Evolutionary conservation across 2,113 vertebrate genomes (phyloP), one percentile per base, ranked within the genome.

Genomic region (Actenoides hombroni): DNA sequence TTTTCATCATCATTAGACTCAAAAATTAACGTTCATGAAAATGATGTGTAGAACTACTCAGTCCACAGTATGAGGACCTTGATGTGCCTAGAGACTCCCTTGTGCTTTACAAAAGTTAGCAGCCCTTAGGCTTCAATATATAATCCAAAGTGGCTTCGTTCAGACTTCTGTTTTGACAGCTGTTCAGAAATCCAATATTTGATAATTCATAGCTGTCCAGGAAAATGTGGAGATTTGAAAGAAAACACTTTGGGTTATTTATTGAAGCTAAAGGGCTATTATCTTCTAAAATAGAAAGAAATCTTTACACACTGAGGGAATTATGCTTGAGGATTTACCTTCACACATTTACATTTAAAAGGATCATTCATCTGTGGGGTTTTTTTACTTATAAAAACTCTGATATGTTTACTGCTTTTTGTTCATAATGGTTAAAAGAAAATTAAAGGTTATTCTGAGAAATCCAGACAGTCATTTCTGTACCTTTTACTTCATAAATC

Each of bases 211-310:
- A 42, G 65, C 60, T 79, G 61, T 59, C 85, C 69, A 59, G 31
- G 84, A 84, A 59, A 91, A 93, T 18, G 29, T 37, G 42, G 35
- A 88, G 95, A 94, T 63, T 67, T 76, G 73, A 86, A 81, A 92
- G 68, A 67, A 88, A 94, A 70, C 73, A 54, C 76, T 96, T 70
- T 40, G 46, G 11, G 67, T 83, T 95, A 84, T 95, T 94, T 97
- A 85, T 60, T 92, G 88, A 96, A 91, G 71, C 35, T 59, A 88
- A 81, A 83, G 81, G 85, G 29, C 77, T 57, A 6, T 97, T 95
- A 75, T 93, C 83, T 90, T 95, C 87, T 87, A 74, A 90, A 92
- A 96, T 61, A 92, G 83, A 79, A 88, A 94, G 49, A 82, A 94
- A 77, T 95, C 79, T 82, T 95, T 70, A 29, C 29, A 23, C 29